Conservation (phyloP, 2,888 invertebrate species). For the Phyllotreta striolata region DNA sequence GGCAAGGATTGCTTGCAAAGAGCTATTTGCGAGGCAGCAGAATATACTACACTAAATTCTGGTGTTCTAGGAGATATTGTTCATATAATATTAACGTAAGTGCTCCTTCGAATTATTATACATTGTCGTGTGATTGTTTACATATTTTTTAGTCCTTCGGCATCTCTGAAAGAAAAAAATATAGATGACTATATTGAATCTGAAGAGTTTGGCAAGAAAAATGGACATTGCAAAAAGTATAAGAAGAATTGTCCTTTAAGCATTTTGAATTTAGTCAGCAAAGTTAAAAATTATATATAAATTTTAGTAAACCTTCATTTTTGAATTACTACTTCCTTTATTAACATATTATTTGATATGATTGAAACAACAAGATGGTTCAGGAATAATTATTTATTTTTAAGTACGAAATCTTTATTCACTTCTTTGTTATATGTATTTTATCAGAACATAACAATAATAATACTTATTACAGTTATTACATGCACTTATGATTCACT, state of each 20-base stretch:
- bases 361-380: too few species aligned
- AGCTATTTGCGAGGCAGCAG: conserved; percentile 75
- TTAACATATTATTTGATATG: too few species aligned
- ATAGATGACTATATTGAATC: conserved; percentile 47
- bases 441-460: too few species aligned
- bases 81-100: conserved; percentile 53
- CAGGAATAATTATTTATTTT: too few species aligned
- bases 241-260: conserved; percentile 63
- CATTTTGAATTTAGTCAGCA: conserved; percentile 65
- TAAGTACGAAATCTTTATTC: too few species aligned
- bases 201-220: conserved; percentile 51
- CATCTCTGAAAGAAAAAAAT: conserved; percentile 61
- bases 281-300: conserved; percentile 38
- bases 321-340: neutral
- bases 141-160: conserved; percentile 67
- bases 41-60: conserved; percentile 47
- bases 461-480: too few species aligned
- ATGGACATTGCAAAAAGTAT: conserved; percentile 64
- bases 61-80: conserved; percentile 53
- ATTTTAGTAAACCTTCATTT: neutral
- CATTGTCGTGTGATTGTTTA: neutral
- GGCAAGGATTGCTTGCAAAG: conserved; percentile 75
- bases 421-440: too few species aligned
- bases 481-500: too few species aligned
- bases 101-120: conserved; percentile 20